A percentile compares a stretch with the other conserved stretches of the same genome.
These are phyloP conservation scores for Dromiciops gliroides DNA, from an alignment of 2,113 vertebrate species.

Conservation along the genomic window DNA sequence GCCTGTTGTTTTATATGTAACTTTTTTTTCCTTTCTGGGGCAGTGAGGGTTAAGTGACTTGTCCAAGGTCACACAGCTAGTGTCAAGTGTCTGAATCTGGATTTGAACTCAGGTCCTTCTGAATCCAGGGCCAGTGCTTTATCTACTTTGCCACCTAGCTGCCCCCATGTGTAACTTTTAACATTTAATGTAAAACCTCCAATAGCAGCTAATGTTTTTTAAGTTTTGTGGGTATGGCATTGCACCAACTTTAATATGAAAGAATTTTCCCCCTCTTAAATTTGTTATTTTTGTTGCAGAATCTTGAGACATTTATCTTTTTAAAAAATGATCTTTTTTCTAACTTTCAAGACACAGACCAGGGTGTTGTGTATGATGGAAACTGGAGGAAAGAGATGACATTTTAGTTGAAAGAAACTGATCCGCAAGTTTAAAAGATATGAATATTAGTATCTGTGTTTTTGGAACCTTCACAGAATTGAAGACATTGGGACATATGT, in stretches of 20 bases:
- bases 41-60: too few species aligned
- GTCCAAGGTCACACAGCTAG: too few species aligned
- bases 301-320: slow-evolving; percentile 26
- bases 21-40: too few species aligned
- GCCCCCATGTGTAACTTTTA: neutral
- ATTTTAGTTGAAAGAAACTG: slow-evolving; percentile 37
- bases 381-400: slow-evolving; percentile 1
- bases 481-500: neutral
- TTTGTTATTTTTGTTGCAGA: slow-evolving; percentile 31
- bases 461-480: neutral
- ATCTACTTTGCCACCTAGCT: too few species aligned
- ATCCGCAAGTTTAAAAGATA: slow-evolving; percentile 3
- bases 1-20: neutral
- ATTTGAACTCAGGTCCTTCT: too few species aligned
- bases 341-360: slow-evolving; percentile 12
- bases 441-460: neutral
- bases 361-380: slow-evolving; percentile 30
- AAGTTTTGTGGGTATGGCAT: neutral
- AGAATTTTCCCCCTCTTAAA: slow-evolving; percentile 18
- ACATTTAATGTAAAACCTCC: neutral
- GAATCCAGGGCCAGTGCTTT: too few species aligned
- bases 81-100: too few species aligned
- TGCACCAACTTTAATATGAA: neutral
- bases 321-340: slow-evolving; percentile 22
- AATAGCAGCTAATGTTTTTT: too few species aligned